A percentile compares a stretch with the other conserved stretches of the same genome.
phyloP scores from a whole-genome alignment of 2,888 invertebrate species.

The Diaperis boleti region DNA sequence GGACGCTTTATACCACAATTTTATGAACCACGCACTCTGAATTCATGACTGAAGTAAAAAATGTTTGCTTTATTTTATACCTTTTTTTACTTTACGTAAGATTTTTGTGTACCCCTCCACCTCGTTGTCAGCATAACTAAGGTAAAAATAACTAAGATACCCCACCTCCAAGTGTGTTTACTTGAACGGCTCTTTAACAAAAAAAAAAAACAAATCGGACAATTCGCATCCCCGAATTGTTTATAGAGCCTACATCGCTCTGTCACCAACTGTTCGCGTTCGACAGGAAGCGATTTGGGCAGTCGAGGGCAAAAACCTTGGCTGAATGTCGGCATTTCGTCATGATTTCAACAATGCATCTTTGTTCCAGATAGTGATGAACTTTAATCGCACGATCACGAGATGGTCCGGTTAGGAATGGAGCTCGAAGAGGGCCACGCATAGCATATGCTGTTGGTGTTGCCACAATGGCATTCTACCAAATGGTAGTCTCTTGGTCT shows the following conservation, averaged over 20 bases:
- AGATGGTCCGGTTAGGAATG: constrained; percentile 5
- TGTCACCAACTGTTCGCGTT: not conserved
- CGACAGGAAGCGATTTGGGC: constrained; percentile 10
- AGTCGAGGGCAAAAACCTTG: constrained; percentile 9
- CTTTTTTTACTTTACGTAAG: no score
- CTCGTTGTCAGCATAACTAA: no score
- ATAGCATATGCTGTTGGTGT: constrained; percentile 21
- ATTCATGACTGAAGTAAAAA: no score
- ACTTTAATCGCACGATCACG: constrained; percentile 39
- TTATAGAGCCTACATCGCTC: not conserved
- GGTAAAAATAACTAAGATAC: no score
- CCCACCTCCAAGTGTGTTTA: no score
- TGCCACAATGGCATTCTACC: constrained; percentile 17
- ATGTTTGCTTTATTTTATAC: no score
- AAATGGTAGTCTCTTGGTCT: constrained; percentile 26
- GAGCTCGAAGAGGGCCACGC: constrained; percentile 14
- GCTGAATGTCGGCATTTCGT: constrained; percentile 10
- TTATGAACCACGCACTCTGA: no score
- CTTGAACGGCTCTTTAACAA: no score
- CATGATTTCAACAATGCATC: constrained; percentile 31
- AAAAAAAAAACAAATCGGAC: no score
- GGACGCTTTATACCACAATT: no score
- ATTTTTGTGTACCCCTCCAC: no score
- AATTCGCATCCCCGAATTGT: no score
- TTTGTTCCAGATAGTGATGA: constrained; percentile 45